Evolutionary conservation across 1,140 invertebrate genomes (phyloP).

Genomic region (Aphaenogaster rudis): DNA sequence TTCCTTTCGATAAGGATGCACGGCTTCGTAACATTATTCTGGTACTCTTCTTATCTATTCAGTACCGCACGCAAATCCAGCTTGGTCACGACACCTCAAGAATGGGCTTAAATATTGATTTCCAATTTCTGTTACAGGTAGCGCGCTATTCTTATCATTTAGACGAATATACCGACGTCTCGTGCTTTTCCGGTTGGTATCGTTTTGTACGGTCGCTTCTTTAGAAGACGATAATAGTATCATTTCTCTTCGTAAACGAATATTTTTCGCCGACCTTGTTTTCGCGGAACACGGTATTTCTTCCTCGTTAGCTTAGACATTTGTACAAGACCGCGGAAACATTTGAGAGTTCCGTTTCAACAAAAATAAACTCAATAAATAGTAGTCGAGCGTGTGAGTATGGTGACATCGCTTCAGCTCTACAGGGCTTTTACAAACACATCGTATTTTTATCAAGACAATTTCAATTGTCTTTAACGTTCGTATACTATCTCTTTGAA

Average conservation of each 20-base stretch:
- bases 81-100: constrained; percentile 76
- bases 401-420: neutral
- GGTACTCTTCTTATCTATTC: constrained; percentile 72
- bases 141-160: constrained; percentile 73
- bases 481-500: neutral
- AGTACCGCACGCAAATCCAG: constrained; percentile 74
- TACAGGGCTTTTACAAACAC: neutral
- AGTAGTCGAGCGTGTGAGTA: neutral
- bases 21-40: constrained; percentile 64
- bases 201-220: constrained; percentile 16
- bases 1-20: constrained; percentile 27
- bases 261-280: constrained; percentile 33
- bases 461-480: neutral
- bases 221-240: constrained; percentile 36
- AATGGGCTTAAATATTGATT: constrained; percentile 78
- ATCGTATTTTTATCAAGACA: neutral
- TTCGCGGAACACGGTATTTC: neutral
- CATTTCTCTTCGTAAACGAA: constrained; percentile 3
- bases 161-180: constrained; percentile 67
- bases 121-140: constrained; percentile 73
- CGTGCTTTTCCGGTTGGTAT: constrained; percentile 60
- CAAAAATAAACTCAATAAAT: constrained; percentile 10
- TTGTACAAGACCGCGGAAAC: neutral
- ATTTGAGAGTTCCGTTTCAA: constrained; percentile 15
- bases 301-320: constrained; percentile 31